Conservation (phyloP, 2,113 vertebrate species). For the Morone chrysops region DNA sequence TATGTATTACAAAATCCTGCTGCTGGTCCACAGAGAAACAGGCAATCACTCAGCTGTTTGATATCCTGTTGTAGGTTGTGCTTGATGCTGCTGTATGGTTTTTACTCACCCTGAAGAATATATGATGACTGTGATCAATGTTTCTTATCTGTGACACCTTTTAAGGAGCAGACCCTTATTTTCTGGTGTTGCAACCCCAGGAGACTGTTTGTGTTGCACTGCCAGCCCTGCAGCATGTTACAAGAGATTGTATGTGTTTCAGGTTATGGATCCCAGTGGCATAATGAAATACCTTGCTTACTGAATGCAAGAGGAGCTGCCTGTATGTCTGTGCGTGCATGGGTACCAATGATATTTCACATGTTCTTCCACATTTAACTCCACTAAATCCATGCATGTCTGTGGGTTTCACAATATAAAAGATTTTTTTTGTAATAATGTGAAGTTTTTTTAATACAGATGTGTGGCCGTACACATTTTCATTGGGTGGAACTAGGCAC, state of each 20-base stretch:
- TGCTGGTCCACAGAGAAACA: constrained; percentile 71
- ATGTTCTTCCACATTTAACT: constrained; percentile 15
- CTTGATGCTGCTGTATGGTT: constrained; percentile 57
- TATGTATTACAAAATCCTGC: constrained; percentile 77
- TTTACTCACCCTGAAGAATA: constrained; percentile 63
- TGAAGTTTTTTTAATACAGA: constrained; percentile 67
- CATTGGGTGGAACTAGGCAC: constrained; percentile 76
- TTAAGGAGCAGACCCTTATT: constrained; percentile 61
- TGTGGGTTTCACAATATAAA: constrained; percentile 12
- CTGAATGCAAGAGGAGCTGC: constrained; percentile 51
- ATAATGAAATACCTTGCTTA: constrained; percentile 61
- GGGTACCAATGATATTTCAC: constrained; percentile 22
- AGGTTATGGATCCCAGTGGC: constrained; percentile 67
- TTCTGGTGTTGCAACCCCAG: constrained; percentile 44
- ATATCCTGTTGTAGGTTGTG: constrained; percentile 66
- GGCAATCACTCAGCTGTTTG: constrained; percentile 74
- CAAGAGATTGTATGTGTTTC: constrained; percentile 59
- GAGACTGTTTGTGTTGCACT: constrained; percentile 52
- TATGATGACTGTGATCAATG: constrained; percentile 71
- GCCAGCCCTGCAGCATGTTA: constrained; percentile 51
- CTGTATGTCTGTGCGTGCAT: not conserved
- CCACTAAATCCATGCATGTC: constrained; percentile 14
- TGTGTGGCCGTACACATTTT: constrained; percentile 73
- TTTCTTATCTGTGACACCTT: constrained; percentile 63
- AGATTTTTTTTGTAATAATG: constrained; percentile 9